Conservation (phyloP, 2,888 invertebrate genomes). For the Tenthredo notha region DNA sequence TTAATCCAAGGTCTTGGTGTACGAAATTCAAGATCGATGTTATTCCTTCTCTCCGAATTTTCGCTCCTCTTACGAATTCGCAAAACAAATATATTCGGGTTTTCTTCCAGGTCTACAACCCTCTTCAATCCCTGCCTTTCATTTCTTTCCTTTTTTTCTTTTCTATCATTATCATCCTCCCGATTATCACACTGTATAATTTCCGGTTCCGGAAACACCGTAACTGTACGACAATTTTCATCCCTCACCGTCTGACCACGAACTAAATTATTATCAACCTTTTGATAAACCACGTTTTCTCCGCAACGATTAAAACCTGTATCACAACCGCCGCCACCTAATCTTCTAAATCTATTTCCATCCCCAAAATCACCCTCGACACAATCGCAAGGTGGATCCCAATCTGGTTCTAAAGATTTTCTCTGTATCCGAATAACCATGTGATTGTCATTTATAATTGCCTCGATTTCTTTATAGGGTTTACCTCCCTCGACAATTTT, state of each 20-base stretch:
- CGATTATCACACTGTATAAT: constrained; percentile 14
- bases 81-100: constrained; percentile 73
- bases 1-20: constrained; percentile 71
- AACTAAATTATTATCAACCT: not conserved
- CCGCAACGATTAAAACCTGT: not conserved
- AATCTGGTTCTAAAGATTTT: constrained; percentile 55
- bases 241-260: not conserved
- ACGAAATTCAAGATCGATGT: constrained; percentile 71
- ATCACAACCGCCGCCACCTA: constrained; percentile 5
- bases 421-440: constrained; percentile 68
- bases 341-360: not conserved
- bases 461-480: constrained; percentile 74
- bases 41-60: constrained; percentile 63
- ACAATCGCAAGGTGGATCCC: constrained; percentile 71
- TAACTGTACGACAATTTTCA: constrained; percentile 48
- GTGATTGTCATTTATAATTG: constrained; percentile 69
- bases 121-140: not conserved
- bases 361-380: not conserved
- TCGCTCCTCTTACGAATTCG: constrained; percentile 67
- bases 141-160: constrained; percentile 42
- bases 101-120: constrained; percentile 65
- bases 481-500: constrained; percentile 66
- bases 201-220: constrained; percentile 46
- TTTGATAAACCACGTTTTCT: constrained; percentile 36
- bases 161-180: constrained; percentile 34